Evolutionary conservation across 2,888 invertebrate species (phyloP).

Genomic region (Laothoe populi): DNA sequence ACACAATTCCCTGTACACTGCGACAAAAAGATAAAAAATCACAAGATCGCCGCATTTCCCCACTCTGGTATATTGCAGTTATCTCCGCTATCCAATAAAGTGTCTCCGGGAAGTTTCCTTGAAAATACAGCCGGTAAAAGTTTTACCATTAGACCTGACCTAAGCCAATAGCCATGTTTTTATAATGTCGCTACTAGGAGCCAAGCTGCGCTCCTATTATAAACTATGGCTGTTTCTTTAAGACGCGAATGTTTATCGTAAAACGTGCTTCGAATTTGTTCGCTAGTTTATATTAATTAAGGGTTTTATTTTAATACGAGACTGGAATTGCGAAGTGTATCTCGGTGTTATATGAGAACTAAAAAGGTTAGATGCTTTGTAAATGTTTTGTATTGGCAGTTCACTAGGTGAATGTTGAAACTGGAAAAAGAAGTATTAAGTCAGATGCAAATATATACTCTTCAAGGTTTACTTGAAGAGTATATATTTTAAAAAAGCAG

Average conservation of each 20-base stretch:
- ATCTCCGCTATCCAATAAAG: slow-evolving; percentile 24
- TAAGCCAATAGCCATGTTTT: slow-evolving; percentile 32
- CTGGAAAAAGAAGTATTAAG: no score
- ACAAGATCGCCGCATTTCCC: slow-evolving; percentile 30
- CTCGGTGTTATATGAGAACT: background rate
- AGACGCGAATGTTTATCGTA: slow-evolving; percentile 23
- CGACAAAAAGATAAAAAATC: slow-evolving; percentile 35
- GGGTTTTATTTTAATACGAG: slow-evolving; percentile 6
- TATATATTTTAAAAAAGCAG: no score
- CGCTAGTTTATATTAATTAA: slow-evolving; percentile 21
- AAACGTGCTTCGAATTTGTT: slow-evolving; percentile 20
- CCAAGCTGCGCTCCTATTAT: background rate
- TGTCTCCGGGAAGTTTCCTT: slow-evolving; percentile 32
- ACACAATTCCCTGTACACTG: slow-evolving; percentile 9
- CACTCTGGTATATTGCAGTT: slow-evolving; percentile 25
- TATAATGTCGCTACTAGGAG: background rate
- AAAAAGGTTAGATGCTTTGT: background rate
- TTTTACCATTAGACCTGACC: slow-evolving; percentile 33
- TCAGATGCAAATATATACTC: no score
- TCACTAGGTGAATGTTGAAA: background rate
- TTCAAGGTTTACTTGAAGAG: no score
- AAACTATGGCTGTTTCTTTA: slow-evolving; percentile 22
- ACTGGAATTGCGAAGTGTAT: background rate
- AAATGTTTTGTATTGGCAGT: background rate
- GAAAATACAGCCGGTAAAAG: slow-evolving; percentile 38